Evolutionary conservation across 30 jellyfish, hydroid and myxozoan genomes (phyloP).

Genomic region (Hydractinia echinata): DNA sequence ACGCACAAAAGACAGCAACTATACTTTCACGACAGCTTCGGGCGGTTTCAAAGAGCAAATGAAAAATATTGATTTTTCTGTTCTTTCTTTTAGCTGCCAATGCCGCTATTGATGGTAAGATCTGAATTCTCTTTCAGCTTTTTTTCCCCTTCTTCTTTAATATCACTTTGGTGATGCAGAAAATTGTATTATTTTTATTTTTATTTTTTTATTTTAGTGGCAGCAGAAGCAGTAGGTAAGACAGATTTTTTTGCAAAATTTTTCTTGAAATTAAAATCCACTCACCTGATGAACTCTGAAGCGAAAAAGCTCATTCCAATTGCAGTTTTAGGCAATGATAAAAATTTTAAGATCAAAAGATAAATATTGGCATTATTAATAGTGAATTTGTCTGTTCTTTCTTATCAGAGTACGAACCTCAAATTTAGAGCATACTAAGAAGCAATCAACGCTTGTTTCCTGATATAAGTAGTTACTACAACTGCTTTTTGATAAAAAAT

Average conservation of each 20-base stretch:
- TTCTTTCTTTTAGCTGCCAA: conserved; percentile 32
- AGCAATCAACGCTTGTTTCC: no score
- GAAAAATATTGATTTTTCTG: neutral
- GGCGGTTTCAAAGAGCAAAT: neutral
- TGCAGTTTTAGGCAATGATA: no score
- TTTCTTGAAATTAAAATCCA: neutral
- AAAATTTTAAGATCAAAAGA: no score
- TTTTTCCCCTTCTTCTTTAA: neutral
- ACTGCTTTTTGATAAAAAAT: no score
- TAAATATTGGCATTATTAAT: no score
- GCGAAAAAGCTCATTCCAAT: no score
- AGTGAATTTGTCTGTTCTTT: no score
- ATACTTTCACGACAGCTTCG: conserved; percentile 10
- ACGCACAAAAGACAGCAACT: conserved; percentile 7
- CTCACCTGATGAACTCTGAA: no score
- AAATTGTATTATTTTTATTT: neutral
- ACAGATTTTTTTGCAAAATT: neutral
- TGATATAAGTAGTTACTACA: no score
- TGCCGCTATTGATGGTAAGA: conserved; percentile 40
- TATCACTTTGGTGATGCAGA: neutral
- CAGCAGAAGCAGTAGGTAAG: conserved; percentile 37
- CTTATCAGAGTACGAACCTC: no score
- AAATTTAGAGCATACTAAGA: no score
- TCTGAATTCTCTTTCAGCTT: no score
- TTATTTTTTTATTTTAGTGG: conserved; percentile 15